These are phyloP conservation scores for Silurus aristotelis DNA, from an alignment of 2,797 vertebrate genomes.

Conservation along the genomic window DNA sequence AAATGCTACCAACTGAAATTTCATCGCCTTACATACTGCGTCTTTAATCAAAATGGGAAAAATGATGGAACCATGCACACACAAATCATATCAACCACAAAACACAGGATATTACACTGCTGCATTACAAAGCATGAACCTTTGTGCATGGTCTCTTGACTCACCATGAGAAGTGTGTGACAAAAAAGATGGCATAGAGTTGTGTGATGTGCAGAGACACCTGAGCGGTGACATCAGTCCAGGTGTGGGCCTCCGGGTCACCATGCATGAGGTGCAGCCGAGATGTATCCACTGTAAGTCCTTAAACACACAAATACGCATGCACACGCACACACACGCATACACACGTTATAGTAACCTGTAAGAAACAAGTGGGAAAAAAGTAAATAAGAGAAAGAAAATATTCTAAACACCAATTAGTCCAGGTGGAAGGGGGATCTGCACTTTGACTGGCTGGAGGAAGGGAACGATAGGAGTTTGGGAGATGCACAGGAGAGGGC, in stretches of 20 bases:
- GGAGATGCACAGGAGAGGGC: slow-evolving; percentile 86
- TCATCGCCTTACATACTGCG: not conserved
- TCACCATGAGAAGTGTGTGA: slow-evolving; percentile 95
- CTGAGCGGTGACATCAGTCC: slow-evolving; percentile 90
- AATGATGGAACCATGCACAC: not conserved
- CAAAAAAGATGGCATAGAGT: slow-evolving; percentile 88
- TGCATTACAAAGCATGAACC: not conserved
- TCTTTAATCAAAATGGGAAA: not conserved
- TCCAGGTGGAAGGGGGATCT: slow-evolving; percentile 87
- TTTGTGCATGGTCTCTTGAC: slow-evolving; percentile 43
- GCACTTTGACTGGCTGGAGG: slow-evolving; percentile 87
- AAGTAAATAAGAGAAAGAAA: not conserved
- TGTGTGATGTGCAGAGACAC: slow-evolving; percentile 87
- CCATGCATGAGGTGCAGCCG: slow-evolving; percentile 84
- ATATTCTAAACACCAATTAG: slow-evolving; percentile 78
- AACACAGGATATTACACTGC: not conserved
- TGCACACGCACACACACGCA: slow-evolving; percentile 13
- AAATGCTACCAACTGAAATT: not conserved
- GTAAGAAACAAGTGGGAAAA: not conserved
- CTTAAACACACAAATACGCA: slow-evolving; percentile 65
- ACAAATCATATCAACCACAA: not conserved
- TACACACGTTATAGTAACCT: not conserved
- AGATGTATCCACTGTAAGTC: slow-evolving; percentile 82
- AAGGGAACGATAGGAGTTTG: slow-evolving; percentile 81
- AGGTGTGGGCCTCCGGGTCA: slow-evolving; percentile 79